phyloP scores from a whole-genome alignment of 2,888 invertebrate genomes.

The Lymantria monacha region DNA sequence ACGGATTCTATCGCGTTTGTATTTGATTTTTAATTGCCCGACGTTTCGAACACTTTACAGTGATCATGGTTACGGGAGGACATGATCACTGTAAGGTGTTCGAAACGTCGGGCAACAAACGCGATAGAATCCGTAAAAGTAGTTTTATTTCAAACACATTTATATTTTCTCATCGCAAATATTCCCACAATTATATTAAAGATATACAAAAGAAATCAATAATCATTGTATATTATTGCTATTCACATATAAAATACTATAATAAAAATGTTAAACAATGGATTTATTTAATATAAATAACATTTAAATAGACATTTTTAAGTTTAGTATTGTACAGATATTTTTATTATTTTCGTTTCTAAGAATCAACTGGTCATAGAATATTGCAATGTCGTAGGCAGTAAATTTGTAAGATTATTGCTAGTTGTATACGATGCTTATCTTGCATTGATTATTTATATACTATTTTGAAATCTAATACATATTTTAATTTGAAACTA shows the following conservation, averaged over 20 bases:
- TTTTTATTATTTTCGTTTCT: conserved; percentile 27
- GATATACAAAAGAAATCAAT: not conserved
- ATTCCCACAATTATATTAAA: not conserved
- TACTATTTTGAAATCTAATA: too few species aligned
- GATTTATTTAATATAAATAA: conserved; percentile 34
- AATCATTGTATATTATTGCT: conserved; percentile 10
- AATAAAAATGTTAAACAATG: conserved; percentile 31
- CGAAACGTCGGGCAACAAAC: too few species aligned
- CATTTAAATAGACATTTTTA: conserved; percentile 25
- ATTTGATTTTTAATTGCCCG: too few species aligned
- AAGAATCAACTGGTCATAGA: conserved; percentile 16
- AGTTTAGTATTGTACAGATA: conserved; percentile 10
- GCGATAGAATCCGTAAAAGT: too few species aligned
- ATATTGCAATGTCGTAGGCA: conserved; percentile 8
- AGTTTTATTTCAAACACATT: not conserved
- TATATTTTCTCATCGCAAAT: not conserved
- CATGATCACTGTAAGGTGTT: too few species aligned
- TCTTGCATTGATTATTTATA: too few species aligned
- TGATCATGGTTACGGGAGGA: too few species aligned
- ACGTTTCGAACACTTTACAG: too few species aligned
- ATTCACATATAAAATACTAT: conserved; percentile 4
- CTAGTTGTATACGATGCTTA: not conserved
- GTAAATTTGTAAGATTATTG: conserved; percentile 1
- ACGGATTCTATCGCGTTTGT: too few species aligned
- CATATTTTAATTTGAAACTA: too few species aligned